These are phyloP conservation scores for Ips typographus DNA, from an alignment of 1,140 invertebrate genomes.

Conservation along the genomic window DNA sequence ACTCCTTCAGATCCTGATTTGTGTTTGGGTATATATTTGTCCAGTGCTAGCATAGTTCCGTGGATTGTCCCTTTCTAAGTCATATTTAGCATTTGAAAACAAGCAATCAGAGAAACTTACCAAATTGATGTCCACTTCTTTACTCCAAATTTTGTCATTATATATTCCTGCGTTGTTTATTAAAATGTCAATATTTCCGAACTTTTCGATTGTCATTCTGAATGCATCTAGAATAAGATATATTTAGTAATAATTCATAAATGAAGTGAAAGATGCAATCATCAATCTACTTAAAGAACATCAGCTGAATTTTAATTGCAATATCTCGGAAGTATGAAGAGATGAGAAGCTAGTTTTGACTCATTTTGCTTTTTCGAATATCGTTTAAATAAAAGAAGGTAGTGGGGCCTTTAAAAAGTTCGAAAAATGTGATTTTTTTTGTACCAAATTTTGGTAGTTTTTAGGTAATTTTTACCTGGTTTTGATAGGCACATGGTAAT, in stretches of 20 bases:
- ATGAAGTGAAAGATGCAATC: too few species aligned
- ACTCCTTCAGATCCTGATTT: conserved; percentile 36
- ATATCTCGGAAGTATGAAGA: not conserved
- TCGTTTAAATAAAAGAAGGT: too few species aligned
- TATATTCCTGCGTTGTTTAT: conserved; percentile 56
- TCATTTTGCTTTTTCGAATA: too few species aligned
- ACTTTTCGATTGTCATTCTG: conserved; percentile 42
- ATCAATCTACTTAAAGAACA: too few species aligned
- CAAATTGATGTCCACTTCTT: conserved; percentile 54
- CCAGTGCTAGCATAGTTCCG: conserved; percentile 39
- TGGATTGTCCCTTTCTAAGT: conserved; percentile 41
- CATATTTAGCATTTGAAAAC: not conserved
- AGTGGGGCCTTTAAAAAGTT: too few species aligned
- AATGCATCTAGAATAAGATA: conserved; percentile 42
- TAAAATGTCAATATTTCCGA: conserved; percentile 43
- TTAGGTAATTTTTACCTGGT: too few species aligned
- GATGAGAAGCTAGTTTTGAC: too few species aligned
- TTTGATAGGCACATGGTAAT: too few species aligned
- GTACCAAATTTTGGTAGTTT: too few species aligned
- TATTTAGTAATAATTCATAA: too few species aligned
- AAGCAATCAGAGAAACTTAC: conserved; percentile 46
- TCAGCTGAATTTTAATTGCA: not conserved
- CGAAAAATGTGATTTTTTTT: too few species aligned
- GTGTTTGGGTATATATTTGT: conserved; percentile 4
- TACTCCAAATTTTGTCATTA: conserved; percentile 55